Evolutionary conservation across 23 tunicate genomes (phyloP), one percentile per base, ranked within the genome.

Genomic region (Diplosoma virens): DNA sequence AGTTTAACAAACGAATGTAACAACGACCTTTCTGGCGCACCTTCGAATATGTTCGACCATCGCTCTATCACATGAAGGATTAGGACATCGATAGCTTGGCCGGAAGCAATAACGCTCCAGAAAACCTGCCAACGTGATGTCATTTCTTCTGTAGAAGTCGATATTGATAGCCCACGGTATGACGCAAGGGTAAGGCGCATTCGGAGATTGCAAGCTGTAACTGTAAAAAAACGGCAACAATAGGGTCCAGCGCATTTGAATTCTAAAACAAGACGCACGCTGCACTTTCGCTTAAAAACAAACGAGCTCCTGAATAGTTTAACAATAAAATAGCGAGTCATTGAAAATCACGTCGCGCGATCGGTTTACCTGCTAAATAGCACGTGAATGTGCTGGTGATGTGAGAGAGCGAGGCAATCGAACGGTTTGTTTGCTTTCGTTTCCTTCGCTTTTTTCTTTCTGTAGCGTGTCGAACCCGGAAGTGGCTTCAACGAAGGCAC

Each of bases 31-130:
- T n/a, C n/a, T n/a, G n/a, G n/a, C 37, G 18, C 21, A 87, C 87
- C 97, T 92, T 70, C 97, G 58, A 1, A 92, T 81, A 70, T 92
- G 97, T 37, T 92, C 97, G 0, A 92, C 87, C 97, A 92, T 92
- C 17, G 97, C 93, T 33, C 97, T 47, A 31, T 81, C 81, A 79
- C 97, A 92, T 2, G 84, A 33, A 9, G 84, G 29, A 31, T 74
- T 84, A 1, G 89, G 86, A 37, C 97, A 92, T 26, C 69, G 87
- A 68, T 92, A 92, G 37, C 78, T 92, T 2, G 97, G 87, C 55
- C 97, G 74, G 58, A 92, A 92, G 77, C 97, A 92, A 76, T 85
- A 92, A 1, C 97, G 81, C 47, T 92, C 97, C 18, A 92, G 80
- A 73, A 92, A 92, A n/a, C 93, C 97, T 30, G 93, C 97, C 1